Evolutionary conservation across 2,797 vertebrate species (phyloP).

Genomic region (Bucorvus abyssinicus): DNA sequence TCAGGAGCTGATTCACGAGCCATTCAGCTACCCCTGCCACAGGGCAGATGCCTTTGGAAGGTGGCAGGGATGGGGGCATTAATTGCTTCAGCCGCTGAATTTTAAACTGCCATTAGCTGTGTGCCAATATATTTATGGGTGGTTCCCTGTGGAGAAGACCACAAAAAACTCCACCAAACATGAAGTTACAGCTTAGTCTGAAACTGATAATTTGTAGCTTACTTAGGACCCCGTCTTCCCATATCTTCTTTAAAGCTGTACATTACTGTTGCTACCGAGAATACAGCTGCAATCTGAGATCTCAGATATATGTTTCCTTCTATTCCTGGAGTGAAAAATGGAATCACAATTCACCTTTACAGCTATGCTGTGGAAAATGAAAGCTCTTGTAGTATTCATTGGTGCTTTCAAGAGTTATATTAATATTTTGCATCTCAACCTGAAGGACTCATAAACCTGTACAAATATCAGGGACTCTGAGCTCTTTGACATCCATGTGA

Average conservation of each 20-base stretch:
- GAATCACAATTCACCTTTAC: neutral
- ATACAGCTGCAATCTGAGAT: neutral
- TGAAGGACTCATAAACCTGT: neutral
- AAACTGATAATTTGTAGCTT: neutral
- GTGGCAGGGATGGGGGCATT: neutral
- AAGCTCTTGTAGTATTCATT: neutral
- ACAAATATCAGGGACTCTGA: neutral
- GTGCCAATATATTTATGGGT: neutral
- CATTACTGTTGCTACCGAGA: neutral
- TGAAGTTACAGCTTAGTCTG: neutral
- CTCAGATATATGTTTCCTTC: neutral
- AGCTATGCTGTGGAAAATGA: neutral
- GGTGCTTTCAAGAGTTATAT: neutral
- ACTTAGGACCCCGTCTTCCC: neutral
- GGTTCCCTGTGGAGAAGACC: neutral
- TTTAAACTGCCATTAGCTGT: neutral
- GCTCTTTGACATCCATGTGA: neutral
- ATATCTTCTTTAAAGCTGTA: neutral
- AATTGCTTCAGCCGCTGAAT: neutral
- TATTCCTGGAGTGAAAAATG: neutral
- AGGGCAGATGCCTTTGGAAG: neutral
- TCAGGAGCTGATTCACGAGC: neutral
- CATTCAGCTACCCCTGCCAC: neutral
- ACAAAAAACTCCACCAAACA: neutral
- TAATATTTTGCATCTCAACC: neutral